Base-by-base conservation (phyloP, 2,113 vertebrate species). In the Pitta sordida region DNA sequence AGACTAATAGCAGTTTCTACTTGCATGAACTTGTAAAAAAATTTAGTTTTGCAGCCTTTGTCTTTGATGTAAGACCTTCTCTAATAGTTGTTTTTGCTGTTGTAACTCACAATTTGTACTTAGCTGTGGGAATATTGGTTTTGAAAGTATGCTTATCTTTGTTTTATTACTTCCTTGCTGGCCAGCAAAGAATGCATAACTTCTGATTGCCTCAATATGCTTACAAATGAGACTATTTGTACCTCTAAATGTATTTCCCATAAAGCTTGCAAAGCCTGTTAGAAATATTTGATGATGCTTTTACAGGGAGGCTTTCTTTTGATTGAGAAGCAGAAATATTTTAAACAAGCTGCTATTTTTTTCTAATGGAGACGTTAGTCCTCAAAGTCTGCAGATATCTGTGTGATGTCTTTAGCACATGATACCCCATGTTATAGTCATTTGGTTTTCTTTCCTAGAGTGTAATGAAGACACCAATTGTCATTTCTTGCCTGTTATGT, bases 211-310 rank as follows among this genome's bases (percentile, higher is more conserved):
- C 27, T 89, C 36, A 51, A 8, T 90, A 51, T 55, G 48, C 63
- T 93, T 92, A 69, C 26, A 87, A 89, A 87, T 94, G 41, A 73
- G 68, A 69, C 23, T 75, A 86, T 83, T 83, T 95, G 53, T 44
- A 34, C 10, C 5, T 83, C 32, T 79, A 88, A 30, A 51, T 84
- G 49, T 44, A 75, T 62, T 77, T 59, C 55, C 63, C 39, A 44
- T 92, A 73, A 92, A 92, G 64, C 39, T 74, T 79, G 12, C 62
- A 76, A 79, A 82, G 10, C 17, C 62, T 79, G 39, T 87, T 92
- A 93, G 24, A 68, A 71, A 68, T 85, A 84, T 41, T 30, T 82
- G 69, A 82, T 92, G 64, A 19, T 92, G 59, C 44, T 86, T 91
- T 95, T 94, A 56, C 75, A 62, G 44, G 32, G 34, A 10, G 41